Evolutionary conservation across 2,113 vertebrate species (phyloP).

Genomic region (Pyrgilauda ruficollis): DNA sequence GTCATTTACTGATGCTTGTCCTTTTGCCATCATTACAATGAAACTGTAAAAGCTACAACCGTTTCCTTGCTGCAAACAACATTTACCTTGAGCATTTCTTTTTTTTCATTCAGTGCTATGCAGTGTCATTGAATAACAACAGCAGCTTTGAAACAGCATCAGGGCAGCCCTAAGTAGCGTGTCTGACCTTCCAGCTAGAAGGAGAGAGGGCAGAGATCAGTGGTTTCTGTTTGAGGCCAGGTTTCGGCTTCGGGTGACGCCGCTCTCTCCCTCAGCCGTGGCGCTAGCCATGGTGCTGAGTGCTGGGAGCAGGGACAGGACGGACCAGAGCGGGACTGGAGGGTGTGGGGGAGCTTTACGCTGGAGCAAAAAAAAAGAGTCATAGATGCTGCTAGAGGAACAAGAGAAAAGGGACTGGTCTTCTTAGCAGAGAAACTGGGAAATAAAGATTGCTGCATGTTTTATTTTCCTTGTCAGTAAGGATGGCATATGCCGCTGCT

Average conservation of each 20-base stretch:
- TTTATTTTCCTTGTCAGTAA: background rate
- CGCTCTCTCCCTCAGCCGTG: rapidly evolving
- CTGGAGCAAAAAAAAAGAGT: too few species aligned
- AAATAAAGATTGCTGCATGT: rapidly evolving
- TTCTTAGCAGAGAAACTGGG: background rate
- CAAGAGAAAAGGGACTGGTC: background rate
- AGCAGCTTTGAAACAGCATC: background rate
- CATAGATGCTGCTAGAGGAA: too few species aligned
- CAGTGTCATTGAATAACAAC: background rate
- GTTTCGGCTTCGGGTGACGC: rapidly evolving
- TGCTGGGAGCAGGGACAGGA: rapidly evolving
- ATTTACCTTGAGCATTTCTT: background rate
- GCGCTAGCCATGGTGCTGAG: background rate
- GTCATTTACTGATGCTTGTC: background rate
- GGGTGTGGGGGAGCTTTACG: rapidly evolving
- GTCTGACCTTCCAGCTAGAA: too few species aligned
- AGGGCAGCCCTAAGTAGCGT: rapidly evolving
- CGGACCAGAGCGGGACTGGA: rapidly evolving
- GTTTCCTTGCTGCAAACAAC: background rate
- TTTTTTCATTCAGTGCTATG: rapidly evolving
- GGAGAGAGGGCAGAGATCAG: rapidly evolving
- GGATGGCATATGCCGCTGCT: background rate
- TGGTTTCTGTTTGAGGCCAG: rapidly evolving
- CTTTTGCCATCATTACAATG: background rate
- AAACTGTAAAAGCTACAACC: background rate